Base-by-base conservation (phyloP, 2,888 invertebrate species). In the Formica aserva region DNA sequence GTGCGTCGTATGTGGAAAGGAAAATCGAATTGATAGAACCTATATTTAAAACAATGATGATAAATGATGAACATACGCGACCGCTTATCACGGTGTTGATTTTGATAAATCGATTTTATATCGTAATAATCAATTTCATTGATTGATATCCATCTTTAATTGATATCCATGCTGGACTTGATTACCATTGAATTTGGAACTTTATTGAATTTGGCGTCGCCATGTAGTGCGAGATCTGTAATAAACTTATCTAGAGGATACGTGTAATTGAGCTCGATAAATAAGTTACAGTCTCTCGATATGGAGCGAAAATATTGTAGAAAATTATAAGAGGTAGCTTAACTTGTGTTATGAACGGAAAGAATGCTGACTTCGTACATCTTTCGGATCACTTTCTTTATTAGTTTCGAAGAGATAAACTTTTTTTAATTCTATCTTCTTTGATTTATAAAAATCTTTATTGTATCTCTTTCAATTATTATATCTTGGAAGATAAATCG, bases 211-310 rank as follows among this genome's bases (percentile, higher is more conserved):
- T 60, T 60, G 67, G 4, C n/a, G 55, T 55, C 35, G 32, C 45
- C 71, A 32, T 57, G 78, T 57, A 55, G n/a, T n/a, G 9, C 52
- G 52, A 52, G 26, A 69, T 6, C n/a, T 18, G 32, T 78, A 80
- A 80, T 62, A 60, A 80, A 72, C 45, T 80, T 80, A 80, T 60
- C 60, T 13, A n/a, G 26, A 35, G 35, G 60, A 62, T 71, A 45
- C 22, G 45, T 22, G 60, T 78, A 80, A 80, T 80, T 72, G 60
- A 35, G 45, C 78, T 32, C 13, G 72, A 72, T 71, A 72, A 80
- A 72, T 65, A 71, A 35, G 60, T 80, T 80, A 72, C 0, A 35
- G 32, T 45, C 69, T 15, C 22, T 1, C 57, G 69, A 57, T 69
- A 9, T 32, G 11, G 29, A 55, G 9, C 69, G 29, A 62, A 41